Evolutionary conservation across 2,113 vertebrate species (phyloP).

Genomic region (Polypterus senegalus): DNA sequence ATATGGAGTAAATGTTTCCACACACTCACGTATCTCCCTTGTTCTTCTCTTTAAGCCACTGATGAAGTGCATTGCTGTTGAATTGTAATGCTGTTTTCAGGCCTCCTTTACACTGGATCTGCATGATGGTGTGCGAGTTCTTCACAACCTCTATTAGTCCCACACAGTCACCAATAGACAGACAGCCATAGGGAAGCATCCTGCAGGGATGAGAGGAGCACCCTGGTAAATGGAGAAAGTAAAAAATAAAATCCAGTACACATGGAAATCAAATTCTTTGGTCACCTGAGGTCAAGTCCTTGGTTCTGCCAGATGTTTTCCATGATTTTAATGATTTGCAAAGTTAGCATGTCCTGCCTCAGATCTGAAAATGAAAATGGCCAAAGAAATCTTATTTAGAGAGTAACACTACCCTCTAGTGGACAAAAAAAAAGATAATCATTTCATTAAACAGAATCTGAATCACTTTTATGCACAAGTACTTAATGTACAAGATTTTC

Average conservation of each 20-base stretch:
- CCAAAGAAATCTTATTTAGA: background rate
- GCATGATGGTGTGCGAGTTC: slow-evolving; percentile 50
- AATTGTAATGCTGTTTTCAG: slow-evolving; percentile 63
- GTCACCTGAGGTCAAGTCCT: slow-evolving; percentile 37
- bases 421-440: too few relatives aligned
- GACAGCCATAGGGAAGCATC: slow-evolving; percentile 46
- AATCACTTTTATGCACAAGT: too few relatives aligned
- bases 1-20: background rate
- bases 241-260: too few relatives aligned
- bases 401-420: too few relatives aligned
- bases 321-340: slow-evolving; percentile 45
- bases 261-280: background rate
- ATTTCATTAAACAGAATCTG: too few relatives aligned
- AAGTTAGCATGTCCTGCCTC: slow-evolving; percentile 42
- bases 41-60: slow-evolving; percentile 65
- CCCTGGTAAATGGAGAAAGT: too few relatives aligned
- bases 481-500: too few relatives aligned
- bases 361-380: slow-evolving; percentile 27
- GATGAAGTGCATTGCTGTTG: slow-evolving; percentile 59
- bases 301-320: slow-evolving; percentile 50
- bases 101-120: slow-evolving; percentile 57
- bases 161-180: slow-evolving; percentile 46
- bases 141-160: slow-evolving; percentile 48
- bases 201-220: slow-evolving; percentile 15
- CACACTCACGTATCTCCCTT: slow-evolving; percentile 43